A percentile compares a stretch with the other conserved stretches of the same genome.
phyloP scores from a whole-genome alignment of 2,888 invertebrate species.

The Ormia ochracea region DNA sequence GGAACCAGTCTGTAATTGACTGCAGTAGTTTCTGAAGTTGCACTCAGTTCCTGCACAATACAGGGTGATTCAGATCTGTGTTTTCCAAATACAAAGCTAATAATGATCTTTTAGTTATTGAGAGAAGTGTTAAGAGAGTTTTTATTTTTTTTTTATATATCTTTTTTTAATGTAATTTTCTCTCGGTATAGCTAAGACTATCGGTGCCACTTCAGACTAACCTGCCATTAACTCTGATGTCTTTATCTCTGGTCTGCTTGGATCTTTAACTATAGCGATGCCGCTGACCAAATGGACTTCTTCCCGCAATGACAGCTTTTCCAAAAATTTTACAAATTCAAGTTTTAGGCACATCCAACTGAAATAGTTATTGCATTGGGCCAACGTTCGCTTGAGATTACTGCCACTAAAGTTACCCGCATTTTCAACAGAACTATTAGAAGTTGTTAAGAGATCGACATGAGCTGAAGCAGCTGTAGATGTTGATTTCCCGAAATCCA shows the following conservation, averaged over 20 bases:
- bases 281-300: constrained; percentile 85
- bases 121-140: no score
- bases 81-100: no score
- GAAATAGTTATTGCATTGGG: constrained; percentile 79
- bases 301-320: constrained; percentile 82
- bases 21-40: no score
- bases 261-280: constrained; percentile 84
- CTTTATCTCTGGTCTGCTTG: constrained; percentile 79
- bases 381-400: constrained; percentile 73
- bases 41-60: no score
- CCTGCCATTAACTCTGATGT: constrained; percentile 83
- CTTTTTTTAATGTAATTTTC: no score
- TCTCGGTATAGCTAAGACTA: no score
- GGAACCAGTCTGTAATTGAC: no score
- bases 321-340: constrained; percentile 86
- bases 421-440: constrained; percentile 48
- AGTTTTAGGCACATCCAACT: constrained; percentile 87
- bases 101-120: no score
- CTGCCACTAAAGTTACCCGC: background rate
- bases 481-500: constrained; percentile 55
- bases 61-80: no score
- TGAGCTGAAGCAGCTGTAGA: background rate
- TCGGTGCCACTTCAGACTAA: no score
- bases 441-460: constrained; percentile 17
- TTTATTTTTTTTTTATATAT: no score